A percentile compares a stretch with the other conserved stretches of the same genome.
phyloP scores from a whole-genome alignment of 2,888 invertebrate genomes.

The Tenthredo livida region DNA sequence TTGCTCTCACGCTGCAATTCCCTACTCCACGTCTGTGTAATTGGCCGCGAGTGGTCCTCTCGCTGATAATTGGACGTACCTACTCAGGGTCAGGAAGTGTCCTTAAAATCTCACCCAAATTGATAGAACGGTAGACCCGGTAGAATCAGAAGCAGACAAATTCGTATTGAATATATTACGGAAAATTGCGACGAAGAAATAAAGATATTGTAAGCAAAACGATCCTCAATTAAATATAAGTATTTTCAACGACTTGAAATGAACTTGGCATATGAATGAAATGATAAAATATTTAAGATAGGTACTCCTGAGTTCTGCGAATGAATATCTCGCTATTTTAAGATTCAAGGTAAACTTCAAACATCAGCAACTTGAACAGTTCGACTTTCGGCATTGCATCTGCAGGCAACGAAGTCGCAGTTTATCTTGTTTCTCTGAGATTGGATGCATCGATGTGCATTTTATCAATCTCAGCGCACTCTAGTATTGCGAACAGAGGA shows the following conservation, averaged over 20 bases:
- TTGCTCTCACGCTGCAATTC: not conserved
- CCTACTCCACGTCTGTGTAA: not conserved
- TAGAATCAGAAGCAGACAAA: not conserved
- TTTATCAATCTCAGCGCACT: constrained; percentile 7
- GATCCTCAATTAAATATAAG: not conserved
- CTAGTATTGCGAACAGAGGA: constrained; percentile 1
- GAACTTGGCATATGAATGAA: not conserved
- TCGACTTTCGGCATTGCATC: constrained; percentile 7
- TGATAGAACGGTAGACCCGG: not conserved
- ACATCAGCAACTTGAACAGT: not conserved
- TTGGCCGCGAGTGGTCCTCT: not conserved
- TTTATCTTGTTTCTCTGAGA: constrained; percentile 9
- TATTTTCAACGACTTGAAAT: not conserved
- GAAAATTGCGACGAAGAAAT: not conserved
- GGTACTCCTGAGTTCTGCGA: not conserved
- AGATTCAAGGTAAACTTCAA: constrained; percentile 6
- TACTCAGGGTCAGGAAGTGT: not conserved
- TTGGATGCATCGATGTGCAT: constrained; percentile 17
- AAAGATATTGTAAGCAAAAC: not conserved
- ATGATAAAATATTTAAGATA: not conserved
- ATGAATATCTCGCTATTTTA: not conserved
- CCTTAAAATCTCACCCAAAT: not conserved
- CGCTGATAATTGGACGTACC: not conserved
- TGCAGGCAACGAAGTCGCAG: not conserved
- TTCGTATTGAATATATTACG: not conserved